Evolutionary conservation across 1,140 invertebrate genomes (phyloP), one percentile per base, ranked within the genome.

Genomic region (Neuroterus valhalla): DNA sequence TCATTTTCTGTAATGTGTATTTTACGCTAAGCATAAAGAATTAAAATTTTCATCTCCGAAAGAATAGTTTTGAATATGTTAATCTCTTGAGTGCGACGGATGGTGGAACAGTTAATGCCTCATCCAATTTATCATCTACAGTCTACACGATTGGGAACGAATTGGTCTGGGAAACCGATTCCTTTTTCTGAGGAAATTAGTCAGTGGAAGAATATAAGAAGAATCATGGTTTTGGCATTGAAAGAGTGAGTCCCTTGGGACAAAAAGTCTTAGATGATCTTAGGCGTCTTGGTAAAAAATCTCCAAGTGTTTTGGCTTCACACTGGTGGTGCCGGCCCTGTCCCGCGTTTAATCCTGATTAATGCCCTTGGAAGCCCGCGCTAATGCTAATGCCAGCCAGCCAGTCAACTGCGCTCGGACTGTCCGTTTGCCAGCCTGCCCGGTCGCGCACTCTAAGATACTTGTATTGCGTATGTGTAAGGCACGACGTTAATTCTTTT

Each of bases 321-420:
- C 79, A 76, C 77, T 75, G 81, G 81, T 76, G 81, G 75, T 78
- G 68, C 71, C 77, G 84, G 84, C 72, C 73, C 78, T 81, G 78
- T 72, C 66, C 71, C 82, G 52, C 80, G 77, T 86, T 87, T 89
- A 89, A 89, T 89, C 87, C 85, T 89, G 88, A 89, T 89, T 89
- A 89, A 88, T 89, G 87, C 84, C 78, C 81, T 82, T 82, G 85
- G 83, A 85, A 86, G 84, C 82, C 84, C 82, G 80, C 81, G 80
- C 85, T 86, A 88, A 87, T 87, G 85, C 86, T 86, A 87, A 87
- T 88, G 82, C 82, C 78, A 76, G 68, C 70, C 77, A 66, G 78
- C 43, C 72, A 69, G 48, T 69, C 73, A 67, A 75, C 74, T 71
- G 38, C 62, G 71, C 73, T 43, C 19, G 43, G 38, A 77, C 42